These are phyloP conservation scores for Piaya cayana DNA, from an alignment of 2,113 vertebrate genomes.

Conservation along the genomic window DNA sequence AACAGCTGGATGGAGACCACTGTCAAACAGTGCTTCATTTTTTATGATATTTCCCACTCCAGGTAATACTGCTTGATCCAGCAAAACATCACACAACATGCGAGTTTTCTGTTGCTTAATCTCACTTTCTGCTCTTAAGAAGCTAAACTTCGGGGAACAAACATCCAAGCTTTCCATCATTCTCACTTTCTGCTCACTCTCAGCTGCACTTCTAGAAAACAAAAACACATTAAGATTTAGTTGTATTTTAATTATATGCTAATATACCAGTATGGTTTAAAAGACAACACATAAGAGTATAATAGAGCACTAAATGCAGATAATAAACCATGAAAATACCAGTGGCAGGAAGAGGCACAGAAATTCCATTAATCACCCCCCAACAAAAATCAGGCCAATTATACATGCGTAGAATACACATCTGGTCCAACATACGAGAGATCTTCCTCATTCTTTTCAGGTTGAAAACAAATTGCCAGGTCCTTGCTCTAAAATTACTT, in stretches of 20 bases:
- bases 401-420: not conserved
- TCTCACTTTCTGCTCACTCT: conserved; percentile 81
- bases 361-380: not conserved
- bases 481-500: not conserved
- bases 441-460: not conserved
- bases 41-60: conserved; percentile 98
- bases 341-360: not conserved
- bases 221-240: not conserved
- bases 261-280: conserved; percentile 8
- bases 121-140: conserved; percentile 79
- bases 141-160: conserved; percentile 88
- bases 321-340: not conserved
- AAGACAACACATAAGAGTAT: not conserved
- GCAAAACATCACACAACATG: conserved; percentile 90
- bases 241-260: not conserved
- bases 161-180: conserved; percentile 85
- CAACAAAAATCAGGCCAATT: not conserved
- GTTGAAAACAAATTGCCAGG: not conserved
- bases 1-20: conserved; percentile 86
- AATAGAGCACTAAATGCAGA: not conserved
- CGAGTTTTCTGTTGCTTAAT: conserved; percentile 78
- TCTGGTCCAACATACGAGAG: not conserved
- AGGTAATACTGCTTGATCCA: conserved; percentile 90
- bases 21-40: conserved; percentile 93
- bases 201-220: conserved; percentile 79